Conservation (phyloP, 2,888 invertebrate species). For the Leptinotarsa haldemani region DNA sequence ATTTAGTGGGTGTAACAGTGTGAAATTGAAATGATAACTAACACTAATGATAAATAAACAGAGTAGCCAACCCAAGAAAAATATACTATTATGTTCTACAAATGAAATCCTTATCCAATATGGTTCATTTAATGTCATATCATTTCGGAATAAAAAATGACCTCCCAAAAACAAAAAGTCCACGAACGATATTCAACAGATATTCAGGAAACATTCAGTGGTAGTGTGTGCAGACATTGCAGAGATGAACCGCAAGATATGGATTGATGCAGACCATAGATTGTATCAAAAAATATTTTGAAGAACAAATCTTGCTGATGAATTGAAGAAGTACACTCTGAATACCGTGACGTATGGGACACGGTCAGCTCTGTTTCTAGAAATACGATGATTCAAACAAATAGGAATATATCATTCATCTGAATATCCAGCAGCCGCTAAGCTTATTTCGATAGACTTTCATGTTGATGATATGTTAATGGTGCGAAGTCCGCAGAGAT, state of each 20-base stretch:
- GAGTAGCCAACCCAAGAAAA: too few relatives aligned
- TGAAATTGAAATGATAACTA: too few relatives aligned
- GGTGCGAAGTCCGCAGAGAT: too few relatives aligned
- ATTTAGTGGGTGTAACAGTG: too few relatives aligned
- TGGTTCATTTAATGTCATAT: too few relatives aligned
- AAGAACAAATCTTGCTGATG: constrained; percentile 7
- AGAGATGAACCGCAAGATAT: constrained; percentile 29
- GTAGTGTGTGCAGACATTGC: constrained; percentile 28
- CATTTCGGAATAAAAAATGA: too few relatives aligned
- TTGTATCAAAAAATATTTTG: constrained; percentile 22
- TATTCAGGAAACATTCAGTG: constrained; percentile 23
- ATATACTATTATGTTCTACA: too few relatives aligned
- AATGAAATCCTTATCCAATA: too few relatives aligned
- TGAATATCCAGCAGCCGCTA: constrained; percentile 14
- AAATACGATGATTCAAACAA: constrained; percentile 25
- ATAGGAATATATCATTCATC: constrained; percentile 6
- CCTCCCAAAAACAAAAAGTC: too few relatives aligned
- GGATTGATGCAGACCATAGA: constrained; percentile 5
- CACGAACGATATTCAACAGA: background rate
- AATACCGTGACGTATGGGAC: constrained; percentile 34
- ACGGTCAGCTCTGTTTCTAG: constrained; percentile 21
- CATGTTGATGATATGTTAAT: constrained; percentile 29
- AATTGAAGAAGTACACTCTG: constrained; percentile 4
- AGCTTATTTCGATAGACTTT: constrained; percentile 21
- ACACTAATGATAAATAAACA: too few relatives aligned